These are phyloP conservation scores for Stigmatopora nigra DNA, from an alignment of 2,113 vertebrate species.

Conservation along the genomic window DNA sequence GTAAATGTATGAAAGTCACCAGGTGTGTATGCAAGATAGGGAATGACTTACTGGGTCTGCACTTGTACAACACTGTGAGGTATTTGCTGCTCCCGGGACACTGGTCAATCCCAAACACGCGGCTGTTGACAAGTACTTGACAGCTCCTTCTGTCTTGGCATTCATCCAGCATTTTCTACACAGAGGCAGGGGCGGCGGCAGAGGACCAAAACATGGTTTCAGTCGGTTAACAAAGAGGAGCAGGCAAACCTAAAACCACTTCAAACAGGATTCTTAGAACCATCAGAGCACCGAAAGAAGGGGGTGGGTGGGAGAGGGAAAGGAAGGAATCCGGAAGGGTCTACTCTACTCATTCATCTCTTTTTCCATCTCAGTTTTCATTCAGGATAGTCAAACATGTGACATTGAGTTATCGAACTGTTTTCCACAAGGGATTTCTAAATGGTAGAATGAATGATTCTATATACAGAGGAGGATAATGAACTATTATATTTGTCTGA, in stretches of 20 bases:
- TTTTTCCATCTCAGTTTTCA: constrained; percentile 37
- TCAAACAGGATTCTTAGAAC: constrained; percentile 43
- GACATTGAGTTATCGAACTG: not conserved
- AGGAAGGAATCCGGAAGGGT: constrained; percentile 20
- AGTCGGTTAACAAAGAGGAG: constrained; percentile 45
- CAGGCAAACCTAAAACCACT: constrained; percentile 53
- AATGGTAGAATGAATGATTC: not conserved
- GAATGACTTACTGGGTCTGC: constrained; percentile 81
- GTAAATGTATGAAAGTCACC: not conserved
- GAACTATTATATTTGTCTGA: constrained; percentile 2
- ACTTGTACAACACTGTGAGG: constrained; percentile 85
- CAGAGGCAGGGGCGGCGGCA: constrained; percentile 35
- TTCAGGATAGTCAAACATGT: constrained; percentile 43
- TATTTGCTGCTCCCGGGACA: constrained; percentile 81
- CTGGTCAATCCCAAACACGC: constrained; percentile 79
- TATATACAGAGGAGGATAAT: not conserved
- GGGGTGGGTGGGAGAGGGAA: not conserved
- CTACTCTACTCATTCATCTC: constrained; percentile 30
- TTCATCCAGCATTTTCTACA: constrained; percentile 86
- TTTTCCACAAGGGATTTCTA: constrained; percentile 24
- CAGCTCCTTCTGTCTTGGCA: constrained; percentile 86
- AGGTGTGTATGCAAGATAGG: not conserved
- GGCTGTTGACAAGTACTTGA: constrained; percentile 82
- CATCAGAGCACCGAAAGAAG: constrained; percentile 17
- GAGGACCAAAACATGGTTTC: constrained; percentile 34